These are phyloP conservation scores for Diadegma fenestrale DNA, from an alignment of 2,888 invertebrate genomes.

Conservation along the genomic window DNA sequence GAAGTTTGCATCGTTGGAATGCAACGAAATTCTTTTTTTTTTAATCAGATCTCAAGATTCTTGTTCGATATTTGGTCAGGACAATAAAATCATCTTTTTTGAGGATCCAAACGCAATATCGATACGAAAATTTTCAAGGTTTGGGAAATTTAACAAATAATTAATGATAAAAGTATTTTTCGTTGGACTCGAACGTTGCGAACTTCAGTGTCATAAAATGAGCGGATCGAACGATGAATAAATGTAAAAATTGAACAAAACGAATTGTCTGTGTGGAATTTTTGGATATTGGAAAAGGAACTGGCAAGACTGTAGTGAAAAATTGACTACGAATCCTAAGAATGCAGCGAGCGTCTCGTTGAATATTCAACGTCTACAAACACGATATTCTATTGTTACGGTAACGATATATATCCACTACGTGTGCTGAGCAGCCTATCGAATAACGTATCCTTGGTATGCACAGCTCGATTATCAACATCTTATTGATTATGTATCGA, in stretches of 20 bases:
- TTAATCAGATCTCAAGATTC: too few species aligned
- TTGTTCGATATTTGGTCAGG: too few species aligned
- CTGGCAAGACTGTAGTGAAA: not conserved
- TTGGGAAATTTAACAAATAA: too few species aligned
- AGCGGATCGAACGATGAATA: constrained; percentile 16
- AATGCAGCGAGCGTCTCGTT: constrained; percentile 29
- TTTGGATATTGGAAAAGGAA: constrained; percentile 10
- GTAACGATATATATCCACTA: not conserved
- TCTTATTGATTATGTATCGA: constrained; percentile 48
- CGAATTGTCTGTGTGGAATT: not conserved
- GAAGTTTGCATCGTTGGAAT: too few species aligned
- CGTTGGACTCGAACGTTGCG: too few species aligned
- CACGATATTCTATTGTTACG: constrained; percentile 52
- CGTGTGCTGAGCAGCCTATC: constrained; percentile 17
- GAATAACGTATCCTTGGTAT: constrained; percentile 50
- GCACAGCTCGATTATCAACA: constrained; percentile 44
- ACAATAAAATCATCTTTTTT: too few species aligned
- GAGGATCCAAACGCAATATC: too few species aligned
- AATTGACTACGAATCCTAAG: constrained; percentile 41
- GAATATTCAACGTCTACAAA: constrained; percentile 54
- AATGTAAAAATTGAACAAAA: not conserved
- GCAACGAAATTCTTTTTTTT: too few species aligned
- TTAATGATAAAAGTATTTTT: too few species aligned
- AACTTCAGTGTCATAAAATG: too few species aligned
- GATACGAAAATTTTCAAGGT: too few species aligned